Evolutionary conservation across 2,888 invertebrate species (phyloP).

Genomic region (Ommatoiulus sabulosus): DNA sequence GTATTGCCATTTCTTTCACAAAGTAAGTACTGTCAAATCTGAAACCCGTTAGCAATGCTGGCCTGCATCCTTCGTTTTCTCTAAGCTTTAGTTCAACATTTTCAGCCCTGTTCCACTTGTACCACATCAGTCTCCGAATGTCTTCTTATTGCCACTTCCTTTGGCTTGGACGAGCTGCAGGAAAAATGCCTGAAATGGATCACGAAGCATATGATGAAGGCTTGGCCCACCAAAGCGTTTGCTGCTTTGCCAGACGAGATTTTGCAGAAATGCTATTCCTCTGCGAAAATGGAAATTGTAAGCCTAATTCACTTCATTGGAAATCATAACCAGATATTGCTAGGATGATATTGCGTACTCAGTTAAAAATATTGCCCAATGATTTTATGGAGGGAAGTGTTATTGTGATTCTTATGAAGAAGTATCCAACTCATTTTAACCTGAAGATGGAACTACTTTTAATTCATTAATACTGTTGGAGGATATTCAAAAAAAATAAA

Average conservation of each 20-base stretch:
- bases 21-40: slow-evolving; percentile 70
- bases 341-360: no score
- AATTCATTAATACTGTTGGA: no score
- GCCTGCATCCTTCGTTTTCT: slow-evolving; percentile 53
- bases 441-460: no score
- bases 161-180: slow-evolving; percentile 88
- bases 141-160: slow-evolving; percentile 84
- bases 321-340: no score
- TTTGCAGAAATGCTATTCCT: slow-evolving; percentile 81
- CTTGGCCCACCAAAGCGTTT: slow-evolving; percentile 93
- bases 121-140: slow-evolving; percentile 88
- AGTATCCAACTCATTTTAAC: no score
- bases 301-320: neutral
- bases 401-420: neutral
- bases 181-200: slow-evolving; percentile 87
- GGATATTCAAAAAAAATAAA: no score
- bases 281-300: slow-evolving; percentile 58
- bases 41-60: slow-evolving; percentile 3
- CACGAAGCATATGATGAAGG: slow-evolving; percentile 84
- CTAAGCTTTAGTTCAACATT: neutral
- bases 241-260: slow-evolving; percentile 85
- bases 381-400: neutral
- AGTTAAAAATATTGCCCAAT: no score
- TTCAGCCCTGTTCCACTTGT: slow-evolving; percentile 88
- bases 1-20: slow-evolving; percentile 95